Evolutionary conservation across 2,113 vertebrate species (phyloP).

Genomic region (Rhinichthys klamathensis): DNA sequence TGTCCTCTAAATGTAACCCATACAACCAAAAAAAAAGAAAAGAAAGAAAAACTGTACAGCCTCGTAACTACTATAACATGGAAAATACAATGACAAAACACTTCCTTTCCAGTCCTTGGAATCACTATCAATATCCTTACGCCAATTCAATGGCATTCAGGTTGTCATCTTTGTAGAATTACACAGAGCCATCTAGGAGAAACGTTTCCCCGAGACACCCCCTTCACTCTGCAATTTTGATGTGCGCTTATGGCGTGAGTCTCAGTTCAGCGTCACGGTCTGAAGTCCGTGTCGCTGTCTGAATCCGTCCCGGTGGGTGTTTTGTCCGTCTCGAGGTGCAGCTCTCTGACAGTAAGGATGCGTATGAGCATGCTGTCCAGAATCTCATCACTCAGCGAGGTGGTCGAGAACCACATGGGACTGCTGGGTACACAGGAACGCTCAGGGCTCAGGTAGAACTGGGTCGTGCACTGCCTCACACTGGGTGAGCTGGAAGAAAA

Average conservation of each 20-base stretch:
- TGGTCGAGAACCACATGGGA: slow-evolving; percentile 95
- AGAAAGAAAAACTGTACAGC: not conserved
- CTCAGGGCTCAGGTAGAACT: slow-evolving; percentile 96
- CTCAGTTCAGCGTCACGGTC: not conserved
- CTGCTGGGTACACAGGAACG: slow-evolving; percentile 95
- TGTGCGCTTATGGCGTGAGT: not conserved
- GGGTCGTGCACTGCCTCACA: slow-evolving; percentile 92
- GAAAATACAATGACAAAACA: slow-evolving; percentile 25
- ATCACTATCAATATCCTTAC: not conserved
- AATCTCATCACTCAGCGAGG: slow-evolving; percentile 85
- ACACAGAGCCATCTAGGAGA: not conserved
- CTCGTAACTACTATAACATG: not conserved
- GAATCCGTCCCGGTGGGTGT: not conserved
- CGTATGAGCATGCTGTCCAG: slow-evolving; percentile 95
- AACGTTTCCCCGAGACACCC: not conserved
- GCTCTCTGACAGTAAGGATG: slow-evolving; percentile 91
- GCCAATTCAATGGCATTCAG: not conserved
- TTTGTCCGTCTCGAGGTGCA: slow-evolving; percentile 83
- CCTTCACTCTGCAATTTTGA: not conserved
- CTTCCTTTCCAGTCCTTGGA: not conserved
- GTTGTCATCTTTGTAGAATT: not conserved
- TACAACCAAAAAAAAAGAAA: not conserved
- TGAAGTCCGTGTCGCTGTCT: slow-evolving; percentile 35
- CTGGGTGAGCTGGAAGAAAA: slow-evolving; percentile 83
- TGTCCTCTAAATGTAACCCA: not conserved